A percentile compares a stretch with the other conserved stretches of the same genome.
These are phyloP conservation scores for Neoscelio sp. DNA, from an alignment of 2,888 invertebrate species.

Conservation along the genomic window DNA sequence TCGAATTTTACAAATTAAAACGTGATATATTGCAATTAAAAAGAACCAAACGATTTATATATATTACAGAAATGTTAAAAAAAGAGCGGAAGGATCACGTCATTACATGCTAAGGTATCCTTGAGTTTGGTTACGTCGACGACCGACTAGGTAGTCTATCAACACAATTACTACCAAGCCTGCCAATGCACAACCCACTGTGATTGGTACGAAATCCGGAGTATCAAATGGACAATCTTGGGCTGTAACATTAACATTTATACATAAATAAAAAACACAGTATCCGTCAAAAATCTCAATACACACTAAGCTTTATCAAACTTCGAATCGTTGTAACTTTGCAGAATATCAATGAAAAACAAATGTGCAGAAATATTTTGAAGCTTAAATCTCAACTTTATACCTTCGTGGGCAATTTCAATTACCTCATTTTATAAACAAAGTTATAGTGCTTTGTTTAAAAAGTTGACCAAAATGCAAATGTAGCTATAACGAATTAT, in stretches of 20 bases:
- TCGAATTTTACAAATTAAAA: slow-evolving; percentile 61
- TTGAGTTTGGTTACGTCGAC: slow-evolving; percentile 91
- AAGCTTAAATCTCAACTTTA: too few relatives aligned
- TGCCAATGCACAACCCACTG: slow-evolving; percentile 96
- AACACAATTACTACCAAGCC: slow-evolving; percentile 95
- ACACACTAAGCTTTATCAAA: too few relatives aligned
- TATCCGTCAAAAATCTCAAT: too few relatives aligned
- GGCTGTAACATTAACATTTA: slow-evolving; percentile 83
- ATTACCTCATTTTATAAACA: too few relatives aligned
- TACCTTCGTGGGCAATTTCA: too few relatives aligned
- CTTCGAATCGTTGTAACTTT: too few relatives aligned
- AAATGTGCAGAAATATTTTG: too few relatives aligned
- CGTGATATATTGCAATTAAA: slow-evolving; percentile 56
- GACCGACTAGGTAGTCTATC: slow-evolving; percentile 95
- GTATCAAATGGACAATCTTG: slow-evolving; percentile 90
- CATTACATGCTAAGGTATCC: slow-evolving; percentile 94
- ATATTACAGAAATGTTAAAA: slow-evolving; percentile 63
- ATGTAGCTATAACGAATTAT: too few relatives aligned
- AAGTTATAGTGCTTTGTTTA: too few relatives aligned
- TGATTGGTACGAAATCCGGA: slow-evolving; percentile 97
- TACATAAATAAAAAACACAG: too few relatives aligned
- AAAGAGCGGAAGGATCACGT: slow-evolving; percentile 48
- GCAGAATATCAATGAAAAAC: too few relatives aligned
- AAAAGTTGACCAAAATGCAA: too few relatives aligned
- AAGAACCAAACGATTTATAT: slow-evolving; percentile 36